A percentile compares a stretch with the other conserved stretches of the same genome.
Conservation (phyloP, 2,113 vertebrate genomes). For the Ciconia maguari region DNA sequence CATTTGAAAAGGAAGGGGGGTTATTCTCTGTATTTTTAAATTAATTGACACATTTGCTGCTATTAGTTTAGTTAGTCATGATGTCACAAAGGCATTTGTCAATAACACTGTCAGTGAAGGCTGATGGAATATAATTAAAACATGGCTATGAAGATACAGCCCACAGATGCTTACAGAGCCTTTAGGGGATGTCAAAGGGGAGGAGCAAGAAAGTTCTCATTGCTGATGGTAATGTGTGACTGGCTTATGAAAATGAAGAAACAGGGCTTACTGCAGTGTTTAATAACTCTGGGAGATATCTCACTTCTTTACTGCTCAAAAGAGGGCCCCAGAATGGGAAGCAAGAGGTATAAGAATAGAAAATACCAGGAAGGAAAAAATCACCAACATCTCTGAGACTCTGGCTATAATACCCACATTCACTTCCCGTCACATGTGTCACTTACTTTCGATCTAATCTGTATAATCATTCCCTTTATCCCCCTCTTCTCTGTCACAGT, state of each 20-base stretch:
- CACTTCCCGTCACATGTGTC: background rate
- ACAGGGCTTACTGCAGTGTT: background rate
- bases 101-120: background rate
- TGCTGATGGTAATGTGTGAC: background rate
- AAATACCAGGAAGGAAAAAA: background rate
- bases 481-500: background rate
- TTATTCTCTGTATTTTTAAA: background rate
- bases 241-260: background rate
- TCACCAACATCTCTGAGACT: background rate
- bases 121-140: background rate
- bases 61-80: background rate
- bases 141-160: background rate
- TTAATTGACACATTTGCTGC: background rate
- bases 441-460: background rate
- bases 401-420: background rate
- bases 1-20: background rate
- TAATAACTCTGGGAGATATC: background rate
- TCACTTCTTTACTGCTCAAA: background rate
- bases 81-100: slow-evolving; percentile 34
- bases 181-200: background rate
- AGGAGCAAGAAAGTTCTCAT: background rate
- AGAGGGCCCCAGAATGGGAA: background rate
- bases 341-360: background rate
- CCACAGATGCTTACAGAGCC: background rate
- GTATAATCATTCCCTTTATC: background rate